Base-by-base conservation (phyloP, 2,888 invertebrate genomes). In the Drosophila robusta region DNA sequence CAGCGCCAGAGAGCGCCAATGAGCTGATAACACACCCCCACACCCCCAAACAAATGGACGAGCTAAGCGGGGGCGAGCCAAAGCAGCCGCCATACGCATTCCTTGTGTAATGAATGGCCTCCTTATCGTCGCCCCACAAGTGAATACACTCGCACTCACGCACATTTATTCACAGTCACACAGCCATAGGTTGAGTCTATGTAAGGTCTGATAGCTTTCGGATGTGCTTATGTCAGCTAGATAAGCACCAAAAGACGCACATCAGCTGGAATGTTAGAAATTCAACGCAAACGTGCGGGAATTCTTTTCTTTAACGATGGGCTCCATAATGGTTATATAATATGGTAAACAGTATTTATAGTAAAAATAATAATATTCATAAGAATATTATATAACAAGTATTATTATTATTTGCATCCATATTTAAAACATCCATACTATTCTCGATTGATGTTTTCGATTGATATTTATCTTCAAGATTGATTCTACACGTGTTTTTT, bases 51-150 rank as follows among this genome's bases (percentile, higher is more conserved):
- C 4, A 4, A 7, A 14, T 49, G 7, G 36, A 54, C 36, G 47
- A 39, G 44, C 39, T 26, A 22, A 9, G 42, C 18, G 24, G 8
- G 11, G 16, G 2, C 12, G 18, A 9, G 56, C 4, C 14, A 44
- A 57, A 38, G 58, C 51, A 51, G 24, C 22, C 34, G 26, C 42
- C 46, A 51, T 44, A 69, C 68, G 61, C 66, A 75, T 75, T 75
- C 75, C 66, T 70, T 70, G 70, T 75, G 74, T 66, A 75, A 75
- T 70, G 75, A 70, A 70, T 70, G 73, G 45, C 47, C 22, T 38
- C 49, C 66, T 75, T 75, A 75, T 75, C 74, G 11, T 22, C 41
- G 45, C 18, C 14, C 7, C 22, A 22, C 50, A 38, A 61, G 9
- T 9, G 36, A 52, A 47, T 39, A 16, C 38, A 58, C 44, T 14